A percentile compares a stretch with the other conserved stretches of the same genome.
phyloP scores from a whole-genome alignment of 2,113 vertebrate genomes.

The Lates calcarifer region DNA sequence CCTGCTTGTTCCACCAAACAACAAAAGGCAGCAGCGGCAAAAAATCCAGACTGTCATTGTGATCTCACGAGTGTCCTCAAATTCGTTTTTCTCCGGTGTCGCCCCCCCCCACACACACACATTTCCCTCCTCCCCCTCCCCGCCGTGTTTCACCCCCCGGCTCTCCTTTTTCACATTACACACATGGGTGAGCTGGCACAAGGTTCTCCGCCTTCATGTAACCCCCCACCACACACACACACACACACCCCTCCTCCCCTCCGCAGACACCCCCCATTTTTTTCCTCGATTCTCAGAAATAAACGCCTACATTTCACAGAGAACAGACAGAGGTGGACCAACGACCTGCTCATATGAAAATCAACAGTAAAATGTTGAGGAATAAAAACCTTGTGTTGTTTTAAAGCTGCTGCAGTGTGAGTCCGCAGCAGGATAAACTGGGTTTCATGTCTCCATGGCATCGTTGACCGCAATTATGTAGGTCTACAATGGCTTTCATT shows the following conservation, averaged over 20 bases:
- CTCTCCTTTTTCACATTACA: slow-evolving; percentile 92
- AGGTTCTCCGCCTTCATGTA: slow-evolving; percentile 66
- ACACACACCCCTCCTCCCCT: not conserved
- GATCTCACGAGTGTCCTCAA: slow-evolving; percentile 35
- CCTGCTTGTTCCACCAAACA: not conserved
- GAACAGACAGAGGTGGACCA: not conserved
- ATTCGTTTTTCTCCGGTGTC: slow-evolving; percentile 31
- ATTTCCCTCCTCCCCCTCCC: not conserved
- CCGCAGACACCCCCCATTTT: slow-evolving; percentile 8
- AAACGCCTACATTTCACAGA: slow-evolving; percentile 58
- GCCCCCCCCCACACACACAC: not conserved
- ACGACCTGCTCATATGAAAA: not conserved
- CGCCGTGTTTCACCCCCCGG: slow-evolving; percentile 72
- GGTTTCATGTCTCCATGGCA: slow-evolving; percentile 26
- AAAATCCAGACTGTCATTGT: slow-evolving; percentile 55
- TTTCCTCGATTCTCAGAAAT: slow-evolving; percentile 57
- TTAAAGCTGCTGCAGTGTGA: not conserved
- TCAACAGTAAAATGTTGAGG: not conserved
- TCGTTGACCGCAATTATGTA: slow-evolving; percentile 37
- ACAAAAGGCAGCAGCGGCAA: not conserved
- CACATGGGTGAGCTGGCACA: slow-evolving; percentile 89
- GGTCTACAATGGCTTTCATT: slow-evolving; percentile 23
- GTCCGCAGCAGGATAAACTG: not conserved
- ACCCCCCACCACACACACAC: slow-evolving; percentile 26
- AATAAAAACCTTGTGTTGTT: not conserved